Conservation (phyloP, 2,888 invertebrate genomes). For the Dryococelus australis region DNA sequence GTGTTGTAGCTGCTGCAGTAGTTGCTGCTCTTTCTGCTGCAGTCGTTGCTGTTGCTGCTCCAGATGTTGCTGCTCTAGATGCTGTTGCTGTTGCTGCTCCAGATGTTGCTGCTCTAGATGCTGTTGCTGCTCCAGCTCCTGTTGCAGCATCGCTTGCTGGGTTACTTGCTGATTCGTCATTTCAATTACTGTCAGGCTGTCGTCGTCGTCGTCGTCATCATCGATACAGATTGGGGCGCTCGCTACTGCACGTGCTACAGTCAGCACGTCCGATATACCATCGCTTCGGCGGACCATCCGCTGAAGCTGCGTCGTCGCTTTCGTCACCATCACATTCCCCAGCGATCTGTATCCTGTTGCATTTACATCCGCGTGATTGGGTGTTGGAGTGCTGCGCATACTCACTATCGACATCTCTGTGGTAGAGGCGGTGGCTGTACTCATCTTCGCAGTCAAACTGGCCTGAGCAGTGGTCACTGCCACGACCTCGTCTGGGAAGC, state of each 20-base stretch:
- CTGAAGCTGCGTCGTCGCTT: neutral
- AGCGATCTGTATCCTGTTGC: neutral
- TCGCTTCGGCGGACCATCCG: neutral
- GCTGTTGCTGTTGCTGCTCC: neutral
- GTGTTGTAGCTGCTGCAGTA: too few relatives aligned
- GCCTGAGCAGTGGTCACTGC: too few relatives aligned
- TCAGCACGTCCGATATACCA: neutral
- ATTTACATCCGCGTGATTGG: neutral
- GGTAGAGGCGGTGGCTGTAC: neutral
- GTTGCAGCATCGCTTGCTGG: neutral
- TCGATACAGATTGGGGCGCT: neutral
- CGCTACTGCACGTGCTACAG: neutral
- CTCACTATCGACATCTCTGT: neutral
- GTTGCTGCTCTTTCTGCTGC: neutral
- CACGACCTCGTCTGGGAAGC: neutral
- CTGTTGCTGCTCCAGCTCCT: neutral
- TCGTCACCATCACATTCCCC: neutral
- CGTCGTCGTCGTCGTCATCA: neutral
- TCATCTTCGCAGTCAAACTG: neutral
- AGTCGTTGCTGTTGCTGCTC: neutral
- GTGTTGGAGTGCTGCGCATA: neutral
- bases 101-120: neutral
- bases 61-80: neutral
- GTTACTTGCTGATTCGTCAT: neutral
- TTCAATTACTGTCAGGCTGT: neutral